These are phyloP conservation scores for Oxytorus armatus DNA, from an alignment of 2,888 invertebrate species.

Conservation along the genomic window DNA sequence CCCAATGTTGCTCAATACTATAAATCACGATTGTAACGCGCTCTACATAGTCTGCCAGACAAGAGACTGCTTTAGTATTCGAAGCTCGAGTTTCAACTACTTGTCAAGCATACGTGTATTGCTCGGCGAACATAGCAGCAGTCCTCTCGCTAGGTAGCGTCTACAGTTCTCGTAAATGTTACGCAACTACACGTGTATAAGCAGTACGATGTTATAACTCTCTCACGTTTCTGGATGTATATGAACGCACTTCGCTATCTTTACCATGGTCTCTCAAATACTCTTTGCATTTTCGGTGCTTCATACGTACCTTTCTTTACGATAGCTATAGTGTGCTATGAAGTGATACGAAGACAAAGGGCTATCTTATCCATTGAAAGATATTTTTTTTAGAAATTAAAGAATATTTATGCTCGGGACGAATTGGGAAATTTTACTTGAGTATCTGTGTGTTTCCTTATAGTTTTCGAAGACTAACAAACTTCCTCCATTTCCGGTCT, in stretches of 20 bases:
- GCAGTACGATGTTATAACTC: slow-evolving; percentile 52
- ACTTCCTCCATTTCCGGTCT: too few species aligned
- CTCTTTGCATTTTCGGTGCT: not conserved
- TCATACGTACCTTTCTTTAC: slow-evolving; percentile 11
- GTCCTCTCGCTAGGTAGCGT: slow-evolving; percentile 61
- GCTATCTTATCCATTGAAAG: too few species aligned
- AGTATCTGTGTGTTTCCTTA: too few species aligned
- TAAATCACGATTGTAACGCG: slow-evolving; percentile 10
- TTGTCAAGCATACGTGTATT: slow-evolving; percentile 81
- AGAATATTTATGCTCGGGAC: not conserved
- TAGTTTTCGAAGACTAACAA: too few species aligned
- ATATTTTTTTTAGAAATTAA: too few species aligned
- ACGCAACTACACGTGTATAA: slow-evolving; percentile 35
- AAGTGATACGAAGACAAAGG: not conserved
- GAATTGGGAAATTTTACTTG: slow-evolving; percentile 1
- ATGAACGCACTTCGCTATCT: slow-evolving; percentile 1
- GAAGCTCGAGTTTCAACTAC: slow-evolving; percentile 76
- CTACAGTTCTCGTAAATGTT: slow-evolving; percentile 38
- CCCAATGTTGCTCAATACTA: slow-evolving; percentile 22
- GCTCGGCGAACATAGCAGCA: slow-evolving; percentile 75
- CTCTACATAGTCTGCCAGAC: not conserved
- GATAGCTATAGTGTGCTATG: too few species aligned
- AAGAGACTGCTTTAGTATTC: slow-evolving; percentile 56
- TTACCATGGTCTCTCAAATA: not conserved
- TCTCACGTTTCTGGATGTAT: slow-evolving; percentile 9